phyloP scores from a whole-genome alignment of 2,113 vertebrate species.

The Cyanistes caeruleus region DNA sequence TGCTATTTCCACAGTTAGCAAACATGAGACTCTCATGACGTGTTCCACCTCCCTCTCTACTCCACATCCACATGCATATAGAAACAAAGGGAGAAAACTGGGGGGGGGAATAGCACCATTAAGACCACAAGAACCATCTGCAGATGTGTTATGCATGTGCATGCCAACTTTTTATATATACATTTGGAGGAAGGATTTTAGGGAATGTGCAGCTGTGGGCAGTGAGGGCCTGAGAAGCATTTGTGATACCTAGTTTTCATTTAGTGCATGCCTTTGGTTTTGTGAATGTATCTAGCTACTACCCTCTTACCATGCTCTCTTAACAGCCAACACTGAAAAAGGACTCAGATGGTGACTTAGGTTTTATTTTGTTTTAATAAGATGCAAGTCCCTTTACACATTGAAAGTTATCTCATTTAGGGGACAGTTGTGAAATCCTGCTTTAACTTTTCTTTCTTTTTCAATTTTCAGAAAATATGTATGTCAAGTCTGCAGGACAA shows the following conservation, averaged over 20 bases:
- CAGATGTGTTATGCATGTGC: rapidly evolving
- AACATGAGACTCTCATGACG: rapidly evolving
- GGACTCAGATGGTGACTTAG: background rate
- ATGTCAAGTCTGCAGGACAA: background rate
- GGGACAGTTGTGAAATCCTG: background rate
- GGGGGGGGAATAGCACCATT: rapidly evolving
- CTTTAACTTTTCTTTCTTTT: background rate
- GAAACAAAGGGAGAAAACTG: background rate
- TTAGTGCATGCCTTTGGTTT: background rate
- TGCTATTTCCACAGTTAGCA: background rate
- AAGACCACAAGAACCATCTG: background rate
- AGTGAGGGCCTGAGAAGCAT: background rate
- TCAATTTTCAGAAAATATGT: background rate
- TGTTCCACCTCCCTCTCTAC: background rate
- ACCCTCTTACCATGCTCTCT: background rate
- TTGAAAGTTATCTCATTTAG: background rate
- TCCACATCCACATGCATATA: rapidly evolving
- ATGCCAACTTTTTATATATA: background rate
- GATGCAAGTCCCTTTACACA: background rate
- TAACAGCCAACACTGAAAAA: background rate
- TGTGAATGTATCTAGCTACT: background rate
- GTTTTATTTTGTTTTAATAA: background rate
- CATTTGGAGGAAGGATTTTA: background rate
- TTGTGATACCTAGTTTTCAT: background rate
- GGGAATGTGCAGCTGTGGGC: background rate